Percentiles rank a stretch among this genome's conserved stretches.
These are phyloP conservation scores for Adelosebastes latens DNA, from an alignment of 2,797 vertebrate species.

Conservation along the genomic window DNA sequence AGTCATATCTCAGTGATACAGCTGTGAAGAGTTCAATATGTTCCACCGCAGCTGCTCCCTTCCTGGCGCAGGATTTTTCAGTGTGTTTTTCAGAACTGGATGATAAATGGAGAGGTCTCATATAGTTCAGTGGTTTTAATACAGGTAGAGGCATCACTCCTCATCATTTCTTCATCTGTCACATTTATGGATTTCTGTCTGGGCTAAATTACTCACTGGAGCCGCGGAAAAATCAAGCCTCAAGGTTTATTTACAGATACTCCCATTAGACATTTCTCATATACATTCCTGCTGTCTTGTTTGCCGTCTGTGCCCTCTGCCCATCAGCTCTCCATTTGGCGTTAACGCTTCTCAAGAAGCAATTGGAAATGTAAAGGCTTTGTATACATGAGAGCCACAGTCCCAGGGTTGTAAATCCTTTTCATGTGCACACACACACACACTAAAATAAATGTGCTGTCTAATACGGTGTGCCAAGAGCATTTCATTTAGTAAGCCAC, in stretches of 20 bases:
- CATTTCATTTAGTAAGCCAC: background rate
- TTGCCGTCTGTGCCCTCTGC: slow-evolving; percentile 42
- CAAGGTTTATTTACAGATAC: slow-evolving; percentile 70
- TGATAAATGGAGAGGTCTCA: slow-evolving; percentile 49
- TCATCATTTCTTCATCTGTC: slow-evolving; percentile 76
- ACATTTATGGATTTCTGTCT: slow-evolving; percentile 76
- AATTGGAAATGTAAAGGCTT: slow-evolving; percentile 31
- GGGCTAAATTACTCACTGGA: slow-evolving; percentile 64
- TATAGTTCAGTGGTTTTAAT: slow-evolving; percentile 58
- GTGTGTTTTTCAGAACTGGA: slow-evolving; percentile 21
- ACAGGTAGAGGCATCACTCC: slow-evolving; percentile 67
- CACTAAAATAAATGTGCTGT: background rate
- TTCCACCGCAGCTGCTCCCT: background rate
- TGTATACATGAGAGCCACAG: background rate
- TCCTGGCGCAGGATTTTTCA: background rate
- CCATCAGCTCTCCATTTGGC: slow-evolving; percentile 22
- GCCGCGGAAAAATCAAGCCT: slow-evolving; percentile 46
- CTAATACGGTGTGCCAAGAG: background rate
- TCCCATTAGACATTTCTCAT: slow-evolving; percentile 61
- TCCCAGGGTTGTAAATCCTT: slow-evolving; percentile 6
- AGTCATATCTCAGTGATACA: background rate
- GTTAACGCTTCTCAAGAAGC: slow-evolving; percentile 14
- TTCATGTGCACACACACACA: slow-evolving; percentile 1
- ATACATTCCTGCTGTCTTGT: slow-evolving; percentile 60
- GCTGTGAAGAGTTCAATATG: background rate